Conservation (phyloP, 2,797 vertebrate species). For the Peromyscus melanophrys region DNA sequence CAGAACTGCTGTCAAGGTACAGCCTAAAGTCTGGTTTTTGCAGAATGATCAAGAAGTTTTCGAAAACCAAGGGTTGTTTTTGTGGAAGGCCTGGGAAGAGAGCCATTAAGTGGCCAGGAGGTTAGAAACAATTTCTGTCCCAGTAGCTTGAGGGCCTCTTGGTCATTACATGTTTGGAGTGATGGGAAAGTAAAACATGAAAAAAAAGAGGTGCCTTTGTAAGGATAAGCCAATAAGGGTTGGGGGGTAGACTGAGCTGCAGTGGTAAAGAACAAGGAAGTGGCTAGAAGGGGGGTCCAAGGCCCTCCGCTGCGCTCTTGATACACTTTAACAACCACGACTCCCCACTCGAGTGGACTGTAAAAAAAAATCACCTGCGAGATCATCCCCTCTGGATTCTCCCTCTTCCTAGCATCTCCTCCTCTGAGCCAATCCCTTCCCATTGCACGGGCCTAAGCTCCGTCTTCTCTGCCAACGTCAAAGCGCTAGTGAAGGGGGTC, state of each 20-base stretch:
- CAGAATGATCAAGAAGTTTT: not conserved
- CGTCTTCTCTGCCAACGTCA: constrained; percentile 53
- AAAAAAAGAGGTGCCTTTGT: not conserved
- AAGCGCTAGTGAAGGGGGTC: constrained; percentile 76
- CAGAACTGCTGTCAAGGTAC: not conserved
- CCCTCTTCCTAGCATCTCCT: not conserved
- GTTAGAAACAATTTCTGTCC: not conserved
- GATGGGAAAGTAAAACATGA: not conserved
- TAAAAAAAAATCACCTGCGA: not conserved
- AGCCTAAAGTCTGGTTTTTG: not conserved
- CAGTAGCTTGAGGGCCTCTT: not conserved
- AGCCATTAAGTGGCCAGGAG: not conserved
- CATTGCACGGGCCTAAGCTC: not conserved
- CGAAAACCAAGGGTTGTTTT: constrained; percentile 43
- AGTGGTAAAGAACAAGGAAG: not conserved
- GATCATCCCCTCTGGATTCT: not conserved
- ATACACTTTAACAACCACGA: not conserved
- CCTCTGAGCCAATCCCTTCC: not conserved
- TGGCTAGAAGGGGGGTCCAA: fast-evolving
- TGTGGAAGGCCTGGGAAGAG: constrained; percentile 9
- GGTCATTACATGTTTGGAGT: not conserved
- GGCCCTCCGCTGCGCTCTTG: not conserved
- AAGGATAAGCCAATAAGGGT: not conserved
- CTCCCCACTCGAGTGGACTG: not conserved
- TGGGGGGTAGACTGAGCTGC: not conserved